Conservation (phyloP, 2,113 vertebrate species). For the Acanthisitta chloris region DNA sequence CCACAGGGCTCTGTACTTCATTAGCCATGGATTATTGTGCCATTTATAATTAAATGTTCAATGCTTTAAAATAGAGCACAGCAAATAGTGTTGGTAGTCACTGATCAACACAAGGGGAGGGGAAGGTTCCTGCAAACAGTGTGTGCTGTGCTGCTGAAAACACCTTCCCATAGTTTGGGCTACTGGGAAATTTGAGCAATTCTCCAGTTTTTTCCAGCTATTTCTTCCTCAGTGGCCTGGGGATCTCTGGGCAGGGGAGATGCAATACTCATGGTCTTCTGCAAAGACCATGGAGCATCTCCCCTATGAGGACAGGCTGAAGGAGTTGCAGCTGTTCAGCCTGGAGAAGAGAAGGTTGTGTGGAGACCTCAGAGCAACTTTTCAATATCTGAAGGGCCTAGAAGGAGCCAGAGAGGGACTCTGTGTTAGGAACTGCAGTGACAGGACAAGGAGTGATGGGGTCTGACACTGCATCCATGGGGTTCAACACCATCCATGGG, state of each 20-base stretch:
- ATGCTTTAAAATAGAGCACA: neutral
- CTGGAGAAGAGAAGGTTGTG: no score
- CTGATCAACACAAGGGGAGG: accelerated
- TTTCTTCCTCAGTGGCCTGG: neutral
- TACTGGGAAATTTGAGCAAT: neutral
- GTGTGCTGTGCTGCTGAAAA: accelerated
- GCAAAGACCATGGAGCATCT: neutral
- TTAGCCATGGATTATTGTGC: neutral
- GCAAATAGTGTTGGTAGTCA: neutral
- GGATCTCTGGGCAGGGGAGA: neutral
- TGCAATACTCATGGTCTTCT: neutral
- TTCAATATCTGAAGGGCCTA: no score
- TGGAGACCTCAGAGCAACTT: no score
- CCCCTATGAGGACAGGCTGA: no score
- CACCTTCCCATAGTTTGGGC: neutral
- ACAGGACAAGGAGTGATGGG: no score
- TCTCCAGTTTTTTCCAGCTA: neutral
- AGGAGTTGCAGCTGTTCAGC: no score
- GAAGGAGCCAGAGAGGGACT: no score
- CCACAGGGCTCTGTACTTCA: neutral
- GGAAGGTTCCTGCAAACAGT: neutral
- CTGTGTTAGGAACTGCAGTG: no score
- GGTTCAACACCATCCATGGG: no score
- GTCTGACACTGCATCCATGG: no score
- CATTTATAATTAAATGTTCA: neutral